Evolutionary conservation across 2,888 invertebrate genomes (phyloP), one percentile per base, ranked within the genome.

Genomic region (Pterostichus madidus): DNA sequence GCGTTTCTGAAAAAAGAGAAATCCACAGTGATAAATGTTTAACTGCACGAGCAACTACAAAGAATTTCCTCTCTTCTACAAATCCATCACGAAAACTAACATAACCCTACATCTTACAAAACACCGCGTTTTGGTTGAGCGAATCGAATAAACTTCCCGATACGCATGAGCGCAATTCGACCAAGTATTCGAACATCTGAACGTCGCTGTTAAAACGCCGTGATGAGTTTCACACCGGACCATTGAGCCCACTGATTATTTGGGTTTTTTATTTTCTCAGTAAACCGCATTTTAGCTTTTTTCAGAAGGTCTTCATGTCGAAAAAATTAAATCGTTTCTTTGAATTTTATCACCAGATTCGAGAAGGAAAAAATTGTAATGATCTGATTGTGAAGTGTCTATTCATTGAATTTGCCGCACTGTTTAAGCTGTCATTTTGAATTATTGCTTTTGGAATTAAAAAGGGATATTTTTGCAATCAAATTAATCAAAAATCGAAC

Each of bases 301-400:
- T 64, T 64, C 64, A 64, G 32, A 32, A 64, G 64, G 64, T 31
- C n/a, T 6, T 13, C 64, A 31, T 31, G 64, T 64, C 64, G 61
- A 64, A 64, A 64, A 35, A 64, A 64, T 35, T 32, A 64, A 64
- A 64, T 64, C 64, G 64, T 64, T 64, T 64, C 64, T 64, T 32
- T 64, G 64, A 64, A 64, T 64, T 64, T 64, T 32, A 64, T 24
- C 31, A 59, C 24, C 53, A 56, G 53, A 56, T 24, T 39, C 59
- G 11, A 24, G 13, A 39, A 35, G 39, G 5, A 64, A 64, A 64
- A 64, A 64, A 64, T 61, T 35, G 13, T 11, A 32, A 39, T 35
- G n/a, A 64, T 64, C n/a, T n/a, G 64, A 64, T 64, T 64, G 64
- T 13, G 35, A 61, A 61, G 35, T 64, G 32, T 35, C 13, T 64